Base-by-base conservation (phyloP, 1,140 invertebrate species). In the Sycophaga agraensis region DNA sequence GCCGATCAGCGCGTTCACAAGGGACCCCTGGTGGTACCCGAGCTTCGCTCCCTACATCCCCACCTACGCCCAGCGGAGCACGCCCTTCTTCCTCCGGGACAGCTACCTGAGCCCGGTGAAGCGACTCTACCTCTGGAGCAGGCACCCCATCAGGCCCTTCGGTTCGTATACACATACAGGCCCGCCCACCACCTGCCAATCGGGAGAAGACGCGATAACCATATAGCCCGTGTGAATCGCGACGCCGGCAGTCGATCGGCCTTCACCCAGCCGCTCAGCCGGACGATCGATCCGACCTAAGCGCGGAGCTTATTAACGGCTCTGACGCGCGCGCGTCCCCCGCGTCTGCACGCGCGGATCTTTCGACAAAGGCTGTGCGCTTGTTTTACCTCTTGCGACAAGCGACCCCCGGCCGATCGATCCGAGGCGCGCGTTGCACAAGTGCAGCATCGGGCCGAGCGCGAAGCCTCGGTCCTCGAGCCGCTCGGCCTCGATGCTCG, bases 41-140 rank as follows among this genome's bases (percentile, higher is more conserved):
- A 86, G 87, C 79, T 85, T 90, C 74, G 86, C 85, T 75, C 91
- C 91, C 49, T 88, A 84, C 77, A 84, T 86, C 62, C 81, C 83
- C 9, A 82, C 85, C 66, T 84, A 82, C 71, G 82, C 75, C 69
- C 82, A 84, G 67, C 85, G 83, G 81, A 83, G 83, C 71, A 87
- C 86, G 68, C 91, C 91, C 56, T 93, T 89, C 72, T 91, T 89
- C 82, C 83, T 92, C 69, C 84, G 91, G 61, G 89, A 91, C 83
- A 92, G 90, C 70, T 94, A 91, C 82, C 86, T 93, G 72, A 93
- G 91, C 68, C 91, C 91, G 49, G 85, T 93, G 73, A 93, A 92
- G 85, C 89, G 90, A 79, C 89, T 87, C 80, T 93, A 91, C 82
- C 84, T 93, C 68, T 93, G 91, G 91, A 88, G 89, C 75, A 88